Base-by-base conservation (phyloP, 2,888 invertebrate genomes). In the Rhimphoctona megacephalus region DNA sequence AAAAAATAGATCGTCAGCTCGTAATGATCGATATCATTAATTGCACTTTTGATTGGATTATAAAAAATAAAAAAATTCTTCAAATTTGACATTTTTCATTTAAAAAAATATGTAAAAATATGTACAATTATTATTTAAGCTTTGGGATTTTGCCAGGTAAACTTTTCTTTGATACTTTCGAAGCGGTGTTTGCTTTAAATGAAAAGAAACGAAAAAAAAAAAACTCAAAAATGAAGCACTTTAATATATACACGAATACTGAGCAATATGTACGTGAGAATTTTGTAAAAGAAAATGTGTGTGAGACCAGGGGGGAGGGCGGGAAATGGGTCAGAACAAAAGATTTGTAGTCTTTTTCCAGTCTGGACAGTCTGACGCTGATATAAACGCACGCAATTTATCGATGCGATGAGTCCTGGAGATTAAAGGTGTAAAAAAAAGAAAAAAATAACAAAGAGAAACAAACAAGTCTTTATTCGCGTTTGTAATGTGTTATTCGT, bases 361-460 rank as follows among this genome's bases (percentile, higher is more conserved):
- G 86, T 86, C 86, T 86, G 86, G 86, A 86, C 86, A 86, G 86
- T 86, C 86, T 80, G 83, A 86, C 80, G 83, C 77, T 74, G 85
- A 79, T 54, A 72, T 70, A 76, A 64, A 80, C 66, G 67, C 72
- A 80, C 66, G 67, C 72, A 52, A 85, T 85, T 82, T 74, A 67
- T 83, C 81, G 74, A 81, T 39, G 66, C 54, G 67, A 81, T 61
- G 61, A 57, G 73, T 86, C 80, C 67, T 61, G 61, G 46, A 25
- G 30, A 39, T 54, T 39, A 73, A 54, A 77, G 70, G 54, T 76
- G 81, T 86, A 82, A 81, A 79, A 25, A 83, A 74, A 33, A 33
- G 33, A 33, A 33, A 33, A 43, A 43, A 43, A 43, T 43, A 43
- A 43, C 43, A 43, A 54, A 74, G 74, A 87, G 85, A 83, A 90